These are phyloP conservation scores for Tetramorium parvispinum DNA, from an alignment of 1,140 invertebrate species.

Conservation along the genomic window DNA sequence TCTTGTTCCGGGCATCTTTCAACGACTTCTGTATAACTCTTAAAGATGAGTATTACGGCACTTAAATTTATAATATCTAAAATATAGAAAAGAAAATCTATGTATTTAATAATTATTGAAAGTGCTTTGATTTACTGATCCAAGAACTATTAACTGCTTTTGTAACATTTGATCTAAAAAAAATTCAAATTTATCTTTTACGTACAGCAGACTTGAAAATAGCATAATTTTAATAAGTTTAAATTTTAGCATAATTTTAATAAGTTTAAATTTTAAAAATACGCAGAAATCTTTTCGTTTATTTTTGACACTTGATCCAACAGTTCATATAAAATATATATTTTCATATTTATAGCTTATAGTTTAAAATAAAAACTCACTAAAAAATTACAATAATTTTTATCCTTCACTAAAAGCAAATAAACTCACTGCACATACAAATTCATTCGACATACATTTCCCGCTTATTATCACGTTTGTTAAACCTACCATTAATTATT, in stretches of 20 bases:
- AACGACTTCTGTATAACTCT: conserved; percentile 9
- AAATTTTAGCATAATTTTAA: not conserved
- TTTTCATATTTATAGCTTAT: not conserved
- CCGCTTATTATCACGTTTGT: not conserved
- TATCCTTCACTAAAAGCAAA: not conserved
- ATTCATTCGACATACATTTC: not conserved
- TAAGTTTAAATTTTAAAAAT: not conserved
- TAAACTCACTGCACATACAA: not conserved
- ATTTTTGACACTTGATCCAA: not conserved
- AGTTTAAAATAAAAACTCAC: not conserved
- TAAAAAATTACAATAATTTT: not conserved
- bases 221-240: not conserved
- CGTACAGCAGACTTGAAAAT: not conserved
- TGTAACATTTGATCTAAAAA: not conserved
- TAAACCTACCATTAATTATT: not conserved
- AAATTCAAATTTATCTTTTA: conserved; percentile 1
- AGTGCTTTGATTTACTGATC: not conserved
- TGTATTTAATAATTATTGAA: not conserved
- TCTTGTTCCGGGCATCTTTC: not conserved
- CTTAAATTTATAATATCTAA: not conserved
- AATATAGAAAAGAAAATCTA: not conserved
- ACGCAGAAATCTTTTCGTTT: not conserved
- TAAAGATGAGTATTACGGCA: not conserved
- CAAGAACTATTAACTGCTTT: not conserved
- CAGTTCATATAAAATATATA: not conserved